Evolutionary conservation across 2,888 invertebrate genomes (phyloP).

Genomic region (Sinopyrophorus schimmeli): DNA sequence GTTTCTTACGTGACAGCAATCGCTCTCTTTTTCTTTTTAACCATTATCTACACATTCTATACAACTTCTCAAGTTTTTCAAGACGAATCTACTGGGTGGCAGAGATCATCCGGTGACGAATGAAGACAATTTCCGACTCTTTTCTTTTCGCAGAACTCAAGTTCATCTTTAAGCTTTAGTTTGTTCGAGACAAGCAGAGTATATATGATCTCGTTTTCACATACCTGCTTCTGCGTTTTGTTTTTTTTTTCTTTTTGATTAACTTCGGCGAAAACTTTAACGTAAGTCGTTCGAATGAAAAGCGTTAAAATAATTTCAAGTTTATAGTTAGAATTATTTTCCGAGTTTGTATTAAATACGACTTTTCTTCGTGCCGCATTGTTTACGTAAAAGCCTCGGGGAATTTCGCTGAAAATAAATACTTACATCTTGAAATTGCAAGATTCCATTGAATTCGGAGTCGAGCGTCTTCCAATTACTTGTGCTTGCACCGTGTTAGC

Average conservation of each 20-base stretch:
- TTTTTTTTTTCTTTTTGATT: not conserved
- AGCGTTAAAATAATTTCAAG: constrained; percentile 22
- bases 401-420: constrained; percentile 37
- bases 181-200: constrained; percentile 10
- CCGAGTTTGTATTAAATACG: constrained; percentile 25
- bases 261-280: no score
- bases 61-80: constrained; percentile 17
- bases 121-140: constrained; percentile 35
- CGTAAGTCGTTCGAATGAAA: constrained; percentile 4
- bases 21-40: not conserved
- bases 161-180: constrained; percentile 19
- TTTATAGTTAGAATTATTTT: constrained; percentile 40
- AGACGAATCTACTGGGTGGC: constrained; percentile 21
- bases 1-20: no score
- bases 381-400: constrained; percentile 37
- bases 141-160: constrained; percentile 27
- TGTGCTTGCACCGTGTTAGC: constrained; percentile 33
- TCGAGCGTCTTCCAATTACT: constrained; percentile 37
- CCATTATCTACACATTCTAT: constrained; percentile 11
- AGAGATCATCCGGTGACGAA: constrained; percentile 33
- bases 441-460: constrained; percentile 36
- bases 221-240: constrained; percentile 1
- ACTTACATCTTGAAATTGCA: constrained; percentile 37
- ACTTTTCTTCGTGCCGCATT: constrained; percentile 39
- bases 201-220: constrained; percentile 11